Base-by-base conservation (phyloP, 2,113 vertebrate species). In the Hiodon alosoides region DNA sequence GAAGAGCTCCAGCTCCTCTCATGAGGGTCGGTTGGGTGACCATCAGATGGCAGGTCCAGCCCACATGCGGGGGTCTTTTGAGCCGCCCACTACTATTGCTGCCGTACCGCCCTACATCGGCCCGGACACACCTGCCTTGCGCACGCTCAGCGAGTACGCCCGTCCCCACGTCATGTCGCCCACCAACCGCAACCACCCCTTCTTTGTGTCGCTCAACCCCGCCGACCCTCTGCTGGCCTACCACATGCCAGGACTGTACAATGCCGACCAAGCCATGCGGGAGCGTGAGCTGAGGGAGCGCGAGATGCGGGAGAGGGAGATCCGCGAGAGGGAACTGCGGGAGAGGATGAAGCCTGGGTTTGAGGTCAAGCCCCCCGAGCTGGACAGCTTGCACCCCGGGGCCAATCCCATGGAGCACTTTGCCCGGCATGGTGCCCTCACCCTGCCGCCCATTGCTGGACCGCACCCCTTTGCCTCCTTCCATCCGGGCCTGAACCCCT, bases 371-470 rank as follows among this genome's bases (percentile, higher is more conserved):
- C 97, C 97, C 1, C 96, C 96, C 0, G 97, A 98, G 85, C 88
- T 98, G 76, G 97, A 98, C 61, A 84, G 94, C 3, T 87, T 98
- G 81, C 97, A 98, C 85, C 96, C 96, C 0, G 95, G 94, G 57
- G 91, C 96, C 55, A 99, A 98, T 78, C 97, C 97, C 84, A 99
- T 99, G 96, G 97, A 99, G 93, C 97, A 98, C 90, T 99, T 98
- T 77, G 96, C 95, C 76, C 87, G 97, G 78, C 97, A 99, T 3
- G 96, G 96, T 0, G 95, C 96, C 72, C 96, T 99, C 83, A 92
- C 95, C 53, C 89, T 99, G 74, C 95, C 94, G 52, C 94, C 87
- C 58, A 90, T 96, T 9, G 94, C 95, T 0, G 95, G 96, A 77
- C 96, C 91, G 51, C 96, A 98, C 86, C 97, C 93, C 0, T 98